Evolutionary conservation across 2,888 invertebrate genomes (phyloP), one percentile per base, ranked within the genome.

Genomic region (Timema cristinae): DNA sequence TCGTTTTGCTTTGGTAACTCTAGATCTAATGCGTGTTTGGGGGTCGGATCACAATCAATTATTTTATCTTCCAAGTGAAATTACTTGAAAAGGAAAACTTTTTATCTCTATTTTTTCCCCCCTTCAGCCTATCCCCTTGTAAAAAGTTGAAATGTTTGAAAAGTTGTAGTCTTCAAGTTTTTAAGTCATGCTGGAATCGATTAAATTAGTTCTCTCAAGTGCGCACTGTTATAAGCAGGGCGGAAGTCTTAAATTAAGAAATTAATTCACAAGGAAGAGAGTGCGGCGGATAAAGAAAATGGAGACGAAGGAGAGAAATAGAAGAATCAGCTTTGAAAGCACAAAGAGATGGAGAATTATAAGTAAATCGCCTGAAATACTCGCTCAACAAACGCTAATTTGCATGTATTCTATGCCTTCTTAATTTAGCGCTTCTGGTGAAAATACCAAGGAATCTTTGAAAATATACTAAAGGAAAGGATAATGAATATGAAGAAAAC

Each of bases 301-400:
- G 9, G 32, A 63, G 63, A 9, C 11, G 32, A 9, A 15, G 63
- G 63, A 48, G 63, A 63, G 47, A 48, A 13, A 48, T 5, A 47
- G 63, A n/a, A 48, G 9, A 9, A 32, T n/a, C 63, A 0, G 47
- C 63, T 63, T 63, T 63, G 63, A 63, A 32, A 47, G 63, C 47
- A 63, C 63, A 63, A 63, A 63, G 63, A 48, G 48, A 11, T 63
- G 11, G 63, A 48, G 63, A 32, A 63, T 63, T 63, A 63, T 48
- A 63, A 63, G 63, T 63, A 63, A 63, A 63, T 63, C 63, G 63
- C n/a, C 63, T n/a, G 63, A 63, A 63, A 63, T 63, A 63, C 63
- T 63, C 63, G 63, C 63, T 63, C 63, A 63, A 63, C 63, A 63
- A 63, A 63, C 63, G 63, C 63, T 63, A 63, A 63, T 63, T 63